A percentile compares a stretch with the other conserved stretches of the same genome.
Evolutionary conservation across 1,140 invertebrate species (phyloP).

Genomic region (Eubasilissa regina): DNA sequence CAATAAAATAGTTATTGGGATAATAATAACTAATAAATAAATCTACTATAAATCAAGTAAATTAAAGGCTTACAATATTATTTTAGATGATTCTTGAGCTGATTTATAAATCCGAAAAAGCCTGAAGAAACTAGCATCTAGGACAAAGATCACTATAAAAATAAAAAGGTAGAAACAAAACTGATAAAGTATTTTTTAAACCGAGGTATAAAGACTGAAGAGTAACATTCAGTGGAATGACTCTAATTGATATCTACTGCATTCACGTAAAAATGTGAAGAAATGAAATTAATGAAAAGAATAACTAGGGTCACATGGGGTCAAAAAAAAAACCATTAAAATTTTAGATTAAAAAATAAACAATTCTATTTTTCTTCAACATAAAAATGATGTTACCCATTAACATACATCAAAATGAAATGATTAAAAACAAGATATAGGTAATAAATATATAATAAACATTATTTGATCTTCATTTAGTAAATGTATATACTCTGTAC

Average conservation of each 20-base stretch:
- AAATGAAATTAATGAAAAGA: not conserved
- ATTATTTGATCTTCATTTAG: conserved; percentile 14
- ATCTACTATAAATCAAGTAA: no score
- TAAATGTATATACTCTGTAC: conserved; percentile 33
- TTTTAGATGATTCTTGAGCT: no score
- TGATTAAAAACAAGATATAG: not conserved
- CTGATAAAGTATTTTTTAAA: not conserved
- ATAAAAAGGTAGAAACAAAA: not conserved
- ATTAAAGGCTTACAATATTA: no score
- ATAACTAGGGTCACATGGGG: not conserved
- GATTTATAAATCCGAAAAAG: no score
- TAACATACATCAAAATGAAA: conserved; percentile 10
- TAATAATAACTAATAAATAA: no score
- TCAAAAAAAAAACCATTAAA: not conserved
- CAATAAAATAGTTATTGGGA: no score
- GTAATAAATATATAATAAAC: not conserved
- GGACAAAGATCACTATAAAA: not conserved
- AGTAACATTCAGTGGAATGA: no score
- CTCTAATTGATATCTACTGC: no score
- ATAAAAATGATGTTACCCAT: not conserved
- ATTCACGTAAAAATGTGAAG: no score
- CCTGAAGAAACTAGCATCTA: not conserved
- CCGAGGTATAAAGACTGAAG: no score
- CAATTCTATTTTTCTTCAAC: no score
- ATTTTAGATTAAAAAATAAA: not conserved